Percentiles rank a stretch among this genome's conserved stretches.
Conservation (phyloP, 2,113 vertebrate genomes). For the Notothenia coriiceps region DNA sequence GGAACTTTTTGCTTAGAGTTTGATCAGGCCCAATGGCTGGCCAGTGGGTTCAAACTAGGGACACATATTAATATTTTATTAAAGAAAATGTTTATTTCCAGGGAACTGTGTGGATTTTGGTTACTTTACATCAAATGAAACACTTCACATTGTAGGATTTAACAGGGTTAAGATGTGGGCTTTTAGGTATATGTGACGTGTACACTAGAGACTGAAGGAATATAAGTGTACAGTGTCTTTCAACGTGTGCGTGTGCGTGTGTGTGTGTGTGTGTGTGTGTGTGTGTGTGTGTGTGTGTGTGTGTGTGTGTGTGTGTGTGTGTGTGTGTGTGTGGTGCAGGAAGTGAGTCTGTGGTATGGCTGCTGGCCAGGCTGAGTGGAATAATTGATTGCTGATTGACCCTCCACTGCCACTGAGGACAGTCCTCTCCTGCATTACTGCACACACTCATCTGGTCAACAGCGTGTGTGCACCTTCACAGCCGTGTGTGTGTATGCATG, state of each 20-base stretch:
- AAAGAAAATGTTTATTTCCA: not conserved
- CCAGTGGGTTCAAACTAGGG: too few species aligned
- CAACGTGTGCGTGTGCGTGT: not conserved
- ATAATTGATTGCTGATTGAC: constrained; percentile 82
- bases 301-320: not conserved
- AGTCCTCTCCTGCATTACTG: constrained; percentile 70
- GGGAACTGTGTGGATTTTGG: not conserved
- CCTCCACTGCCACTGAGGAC: constrained; percentile 70
- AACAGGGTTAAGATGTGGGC: too few species aligned
- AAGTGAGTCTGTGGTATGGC: constrained; percentile 71
- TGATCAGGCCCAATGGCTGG: too few species aligned
- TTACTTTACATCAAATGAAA: not conserved
- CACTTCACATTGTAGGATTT: not conserved
- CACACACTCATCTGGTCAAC: constrained; percentile 64
- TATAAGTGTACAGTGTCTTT: constrained; percentile 3
- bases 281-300: constrained; percentile 3
- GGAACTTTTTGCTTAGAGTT: too few species aligned
- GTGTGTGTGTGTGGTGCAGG: constrained; percentile 33
- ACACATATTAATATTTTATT: too few species aligned
- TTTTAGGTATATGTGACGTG: not conserved
- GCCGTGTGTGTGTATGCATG: constrained; percentile 19
- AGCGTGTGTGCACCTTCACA: constrained; percentile 21
- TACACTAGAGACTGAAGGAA: not conserved
- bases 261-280: not conserved
- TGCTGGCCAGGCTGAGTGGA: constrained; percentile 75